Evolutionary conservation across 1,140 invertebrate genomes (phyloP), one percentile per base, ranked within the genome.

Genomic region (Drosophila busckii): DNA sequence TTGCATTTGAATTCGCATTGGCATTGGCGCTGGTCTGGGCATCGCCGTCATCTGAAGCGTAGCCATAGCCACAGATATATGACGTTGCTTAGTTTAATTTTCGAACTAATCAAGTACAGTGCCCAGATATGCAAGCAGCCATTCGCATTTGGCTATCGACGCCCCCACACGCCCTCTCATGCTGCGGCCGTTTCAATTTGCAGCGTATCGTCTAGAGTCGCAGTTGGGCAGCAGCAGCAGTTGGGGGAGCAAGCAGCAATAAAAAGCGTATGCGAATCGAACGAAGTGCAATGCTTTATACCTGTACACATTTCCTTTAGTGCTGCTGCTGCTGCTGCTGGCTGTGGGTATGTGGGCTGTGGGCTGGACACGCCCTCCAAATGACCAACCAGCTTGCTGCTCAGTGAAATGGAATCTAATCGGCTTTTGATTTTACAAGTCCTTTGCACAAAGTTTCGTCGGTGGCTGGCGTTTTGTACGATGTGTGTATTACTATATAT

Each of bases 371-470:
- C 58, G 41, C 63, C 69, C 59, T 69, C 17, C 64, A 80, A 80
- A 80, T 80, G 73, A 82, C 75, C 73, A 82, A 73, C 75, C 69
- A 69, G 75, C 73, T 61, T 46, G 64, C 59, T 82, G 75, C 75
- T 82, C 75, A 82, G 62, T 73, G 68, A 80, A 80, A 80, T 75
- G 69, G 76, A 80, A 80, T 80, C 69, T 80, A 80, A 80, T 80
- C 75, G 75, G 75, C 75, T 80, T 80, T 80, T 82, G 75, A 80
- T 80, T 80, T 75, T 82, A 68, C 73, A 80, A 80, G 75, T 68
- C 73, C 73, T 80, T 60, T 80, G 73, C 68, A 71, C 63, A 68
- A 78, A 73, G 58, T 73, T 78, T 78, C n/a, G 63, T 46, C 49
- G 75, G 59, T 73, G 54, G 49, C 62, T 78, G 54, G 25, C 56